Conservation (phyloP, 2,888 invertebrate species). For the Brachypterus glaber region DNA sequence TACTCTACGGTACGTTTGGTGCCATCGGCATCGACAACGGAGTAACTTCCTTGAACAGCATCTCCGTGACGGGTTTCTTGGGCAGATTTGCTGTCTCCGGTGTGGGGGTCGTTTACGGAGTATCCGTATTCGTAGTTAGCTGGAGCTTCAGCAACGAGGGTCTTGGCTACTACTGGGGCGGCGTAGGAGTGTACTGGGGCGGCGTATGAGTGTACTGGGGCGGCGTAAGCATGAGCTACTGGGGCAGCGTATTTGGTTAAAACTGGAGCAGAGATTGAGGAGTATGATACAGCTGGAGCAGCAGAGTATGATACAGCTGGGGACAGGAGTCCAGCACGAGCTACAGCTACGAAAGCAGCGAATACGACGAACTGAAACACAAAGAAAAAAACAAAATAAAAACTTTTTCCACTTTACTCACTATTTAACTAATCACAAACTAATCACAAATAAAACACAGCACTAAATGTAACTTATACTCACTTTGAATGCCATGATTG, state of each 20-base stretch:
- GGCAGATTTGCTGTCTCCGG: constrained; percentile 44
- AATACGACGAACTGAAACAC: constrained; percentile 19
- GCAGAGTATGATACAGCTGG: constrained; percentile 10
- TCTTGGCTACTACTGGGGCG: constrained; percentile 31
- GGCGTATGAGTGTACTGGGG: constrained; percentile 11
- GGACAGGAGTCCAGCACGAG: neutral
- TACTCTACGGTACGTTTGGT: constrained; percentile 43
- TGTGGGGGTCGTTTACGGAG: constrained; percentile 39
- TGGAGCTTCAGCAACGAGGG: constrained; percentile 40
- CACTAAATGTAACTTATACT: neutral
- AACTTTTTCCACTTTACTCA: neutral
- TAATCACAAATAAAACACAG: neutral
- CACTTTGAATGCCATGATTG: constrained; percentile 11
- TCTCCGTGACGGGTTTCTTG: constrained; percentile 44
- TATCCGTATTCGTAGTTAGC: constrained; percentile 44
- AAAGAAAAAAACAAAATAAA: neutral
- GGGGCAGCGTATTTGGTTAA: constrained; percentile 16
- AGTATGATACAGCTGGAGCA: constrained; percentile 11
- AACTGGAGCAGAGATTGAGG: neutral
- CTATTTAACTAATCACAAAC: neutral
- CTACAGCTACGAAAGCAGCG: constrained; percentile 20
- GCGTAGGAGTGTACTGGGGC: constrained; percentile 18
- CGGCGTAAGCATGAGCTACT: constrained; percentile 3
- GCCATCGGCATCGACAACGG: constrained; percentile 44
- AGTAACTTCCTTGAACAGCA: constrained; percentile 42